phyloP scores from a whole-genome alignment of 1,140 invertebrate genomes.

The Leptinotarsa defecta region DNA sequence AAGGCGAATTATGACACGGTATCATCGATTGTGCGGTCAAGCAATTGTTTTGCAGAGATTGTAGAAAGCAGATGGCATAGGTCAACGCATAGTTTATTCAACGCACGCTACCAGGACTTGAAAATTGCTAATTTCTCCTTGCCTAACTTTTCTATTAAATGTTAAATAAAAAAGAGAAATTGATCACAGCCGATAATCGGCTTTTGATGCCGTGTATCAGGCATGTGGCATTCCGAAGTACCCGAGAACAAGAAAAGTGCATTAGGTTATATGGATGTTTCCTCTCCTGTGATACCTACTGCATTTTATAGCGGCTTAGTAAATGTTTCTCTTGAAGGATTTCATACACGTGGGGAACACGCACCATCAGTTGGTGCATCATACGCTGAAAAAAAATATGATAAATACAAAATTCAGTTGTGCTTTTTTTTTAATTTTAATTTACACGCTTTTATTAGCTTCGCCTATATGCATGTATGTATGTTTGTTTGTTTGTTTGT shows the following conservation, averaged over 20 bases:
- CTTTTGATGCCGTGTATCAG: not conserved
- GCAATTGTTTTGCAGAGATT: not conserved
- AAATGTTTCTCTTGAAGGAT: too few relatives aligned
- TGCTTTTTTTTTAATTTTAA: too few relatives aligned
- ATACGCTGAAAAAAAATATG: too few relatives aligned
- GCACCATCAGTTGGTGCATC: too few relatives aligned
- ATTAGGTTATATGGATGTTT: not conserved
- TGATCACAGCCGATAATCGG: not conserved
- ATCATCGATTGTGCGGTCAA: not conserved
- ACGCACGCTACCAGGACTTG: not conserved
- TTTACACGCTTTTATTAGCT: too few relatives aligned
- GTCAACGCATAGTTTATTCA: not conserved
- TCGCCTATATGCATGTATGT: too few relatives aligned
- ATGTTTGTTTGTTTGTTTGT: too few relatives aligned
- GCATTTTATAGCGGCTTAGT: too few relatives aligned
- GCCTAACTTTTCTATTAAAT: not conserved
- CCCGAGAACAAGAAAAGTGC: not conserved
- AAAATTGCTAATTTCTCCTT: not conserved
- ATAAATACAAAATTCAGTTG: too few relatives aligned
- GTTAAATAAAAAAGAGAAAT: not conserved
- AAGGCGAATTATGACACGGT: too few relatives aligned
- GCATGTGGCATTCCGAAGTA: not conserved
- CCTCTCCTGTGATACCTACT: not conserved
- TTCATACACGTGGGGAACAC: too few relatives aligned
- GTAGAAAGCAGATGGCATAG: slow-evolving; percentile 1